Base-by-base conservation (phyloP, 2,113 vertebrate species). In the Pelodiscus sinensis region DNA sequence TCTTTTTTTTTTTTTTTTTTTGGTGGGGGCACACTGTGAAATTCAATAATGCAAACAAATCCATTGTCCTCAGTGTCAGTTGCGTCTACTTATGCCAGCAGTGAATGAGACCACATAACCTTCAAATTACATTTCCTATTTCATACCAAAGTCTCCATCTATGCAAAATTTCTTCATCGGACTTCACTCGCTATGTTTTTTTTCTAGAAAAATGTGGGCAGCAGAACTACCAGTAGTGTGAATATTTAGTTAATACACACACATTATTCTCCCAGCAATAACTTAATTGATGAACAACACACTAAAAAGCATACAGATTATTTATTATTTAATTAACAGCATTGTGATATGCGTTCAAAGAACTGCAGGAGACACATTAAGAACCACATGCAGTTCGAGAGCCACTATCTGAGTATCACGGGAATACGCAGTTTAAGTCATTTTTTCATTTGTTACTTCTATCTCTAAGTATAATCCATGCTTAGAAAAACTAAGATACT, bases 381-480 rank as follows among this genome's bases (percentile, higher is more conserved):
- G 62, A 68, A 14, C 31, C 16, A 71, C 18, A 5, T 35, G 65
- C 9, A 8, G n/a, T 8, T 68, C 1, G 16, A n/a, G 14, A 65
- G 29, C 62, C 13, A 65, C 29, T 15, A 27, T 68, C 62, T 31
- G 31, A n/a, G 62, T n/a, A n/a, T 58, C 71, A 85, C 27, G 14
- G 85, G 73, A 85, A 52, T 50, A 88, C 73, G 75, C 83, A 44
- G 44, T 90, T 89, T 80, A 94, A 79, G 79, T 75, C 56, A 85
- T 94, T 82, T 93, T 94, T 83, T 92, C 81, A 87, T 35, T 92
- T 92, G 15, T 57, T 92, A 82, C 31, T 86, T 94, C 93, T 86
- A 87, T 35, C 22, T 89, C 88, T 82, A 71, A 90, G 85, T 94
- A 84, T 62, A 81, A 84, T 8, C 91, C 35, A 16, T 4, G 19